Evolutionary conservation across 2,888 invertebrate species (phyloP).

Genomic region (Uropetala carovei): DNA sequence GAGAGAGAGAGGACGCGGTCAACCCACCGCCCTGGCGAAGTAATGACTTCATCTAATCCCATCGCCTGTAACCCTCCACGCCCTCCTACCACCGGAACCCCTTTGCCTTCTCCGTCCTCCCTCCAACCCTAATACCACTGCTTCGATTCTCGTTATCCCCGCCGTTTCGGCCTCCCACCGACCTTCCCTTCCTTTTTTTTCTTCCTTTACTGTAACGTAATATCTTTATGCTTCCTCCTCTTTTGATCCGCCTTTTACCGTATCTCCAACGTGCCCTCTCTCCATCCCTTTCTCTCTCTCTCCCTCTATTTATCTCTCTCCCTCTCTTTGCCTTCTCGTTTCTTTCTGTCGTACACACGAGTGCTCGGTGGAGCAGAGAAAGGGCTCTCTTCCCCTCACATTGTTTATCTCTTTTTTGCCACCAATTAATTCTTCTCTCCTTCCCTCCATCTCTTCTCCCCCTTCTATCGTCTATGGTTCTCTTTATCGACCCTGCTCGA

Average conservation of each 20-base stretch:
- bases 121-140: not conserved
- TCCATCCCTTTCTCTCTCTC: not conserved
- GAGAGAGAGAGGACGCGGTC: constrained; percentile 7
- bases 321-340: not conserved
- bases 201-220: not conserved
- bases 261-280: not conserved
- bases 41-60: constrained; percentile 63
- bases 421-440: not conserved
- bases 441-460: not conserved
- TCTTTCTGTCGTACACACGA: not conserved
- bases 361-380: no score
- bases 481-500: not conserved
- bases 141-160: constrained; percentile 41
- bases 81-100: not conserved
- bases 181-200: not conserved
- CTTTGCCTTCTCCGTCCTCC: not conserved
- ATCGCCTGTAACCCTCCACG: not conserved
- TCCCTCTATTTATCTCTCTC: not conserved
- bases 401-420: constrained; percentile 22
- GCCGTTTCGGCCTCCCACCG: not conserved
- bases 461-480: not conserved
- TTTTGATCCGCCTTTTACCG: not conserved
- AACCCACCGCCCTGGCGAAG: constrained; percentile 26
- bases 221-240: not conserved
- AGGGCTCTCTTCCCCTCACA: not conserved